Conservation (phyloP, 2,888 invertebrate genomes). For the Ischnus inquisitorius region DNA sequence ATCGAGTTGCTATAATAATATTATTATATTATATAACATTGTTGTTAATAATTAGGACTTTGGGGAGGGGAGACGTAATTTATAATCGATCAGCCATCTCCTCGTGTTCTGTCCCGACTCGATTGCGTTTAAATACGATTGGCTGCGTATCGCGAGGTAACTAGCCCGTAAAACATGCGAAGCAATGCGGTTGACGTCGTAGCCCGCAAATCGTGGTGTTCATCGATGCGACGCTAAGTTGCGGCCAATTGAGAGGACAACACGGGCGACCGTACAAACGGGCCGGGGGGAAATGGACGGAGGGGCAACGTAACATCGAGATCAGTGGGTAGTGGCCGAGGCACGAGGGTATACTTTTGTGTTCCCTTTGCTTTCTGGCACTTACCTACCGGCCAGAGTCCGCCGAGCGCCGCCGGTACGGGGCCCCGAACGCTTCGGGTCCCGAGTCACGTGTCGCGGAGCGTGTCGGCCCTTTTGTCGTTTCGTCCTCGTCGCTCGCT, state of each 20-base stretch:
- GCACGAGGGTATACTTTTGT: constrained; percentile 45
- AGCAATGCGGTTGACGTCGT: constrained; percentile 81
- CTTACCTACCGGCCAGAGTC: constrained; percentile 66
- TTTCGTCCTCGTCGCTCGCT: constrained; percentile 64
- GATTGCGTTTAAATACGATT: constrained; percentile 30
- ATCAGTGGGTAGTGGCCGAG: constrained; percentile 25
- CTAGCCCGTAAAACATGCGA: constrained; percentile 75
- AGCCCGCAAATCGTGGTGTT: constrained; percentile 77
- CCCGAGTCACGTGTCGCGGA: constrained; percentile 75
- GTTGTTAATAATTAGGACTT: no score
- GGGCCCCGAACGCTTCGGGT: constrained; percentile 20
- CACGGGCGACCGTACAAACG: constrained; percentile 68
- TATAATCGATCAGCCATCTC: constrained; percentile 57
- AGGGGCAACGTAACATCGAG: constrained; percentile 50
- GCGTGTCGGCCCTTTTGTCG: constrained; percentile 76
- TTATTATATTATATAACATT: no score
- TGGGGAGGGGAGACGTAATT: constrained; percentile 33
- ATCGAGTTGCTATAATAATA: no score
- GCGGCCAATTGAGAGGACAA: constrained; percentile 79
- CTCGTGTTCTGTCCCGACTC: background rate
- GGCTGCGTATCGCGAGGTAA: constrained; percentile 29
- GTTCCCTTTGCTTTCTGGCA: constrained; percentile 75
- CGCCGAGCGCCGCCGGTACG: background rate
- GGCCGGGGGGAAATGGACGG: background rate
- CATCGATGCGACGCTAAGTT: constrained; percentile 82